Conservation (phyloP, 2,888 invertebrate genomes). For the Idaea aversata region DNA sequence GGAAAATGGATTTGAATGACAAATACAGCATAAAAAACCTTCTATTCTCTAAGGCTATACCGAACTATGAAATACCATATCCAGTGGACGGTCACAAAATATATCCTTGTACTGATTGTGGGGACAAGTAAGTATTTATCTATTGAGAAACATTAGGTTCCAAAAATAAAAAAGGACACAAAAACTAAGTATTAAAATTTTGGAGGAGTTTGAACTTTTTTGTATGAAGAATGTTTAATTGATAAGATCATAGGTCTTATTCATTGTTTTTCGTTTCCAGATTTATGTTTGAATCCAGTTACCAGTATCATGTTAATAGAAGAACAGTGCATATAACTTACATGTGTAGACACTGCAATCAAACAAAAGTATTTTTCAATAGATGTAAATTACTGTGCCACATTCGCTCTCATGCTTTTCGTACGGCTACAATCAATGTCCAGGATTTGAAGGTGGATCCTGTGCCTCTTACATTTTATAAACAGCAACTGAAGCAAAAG, state of each 20-base stretch:
- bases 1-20: slow-evolving; percentile 43
- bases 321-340: slow-evolving; percentile 68
- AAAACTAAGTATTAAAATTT: background rate
- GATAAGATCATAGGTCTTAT: background rate
- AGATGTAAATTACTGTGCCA: slow-evolving; percentile 72
- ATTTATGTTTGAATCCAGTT: slow-evolving; percentile 63
- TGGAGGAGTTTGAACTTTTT: background rate
- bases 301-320: slow-evolving; percentile 59
- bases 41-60: slow-evolving; percentile 63
- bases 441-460: slow-evolving; percentile 65
- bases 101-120: slow-evolving; percentile 76
- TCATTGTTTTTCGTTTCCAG: slow-evolving; percentile 49
- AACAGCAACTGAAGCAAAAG: slow-evolving; percentile 21
- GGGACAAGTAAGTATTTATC: slow-evolving; percentile 70
- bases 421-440: slow-evolving; percentile 70
- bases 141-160: background rate
- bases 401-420: slow-evolving; percentile 71
- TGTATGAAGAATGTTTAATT: background rate
- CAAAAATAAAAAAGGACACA: background rate
- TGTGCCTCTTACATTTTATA: slow-evolving; percentile 50
- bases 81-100: slow-evolving; percentile 59
- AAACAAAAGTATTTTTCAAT: slow-evolving; percentile 58
- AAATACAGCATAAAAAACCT: slow-evolving; percentile 62
- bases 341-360: slow-evolving; percentile 60
- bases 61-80: slow-evolving; percentile 55